phyloP scores from a whole-genome alignment of 1,140 invertebrate species.

The Drosophila auraria region DNA sequence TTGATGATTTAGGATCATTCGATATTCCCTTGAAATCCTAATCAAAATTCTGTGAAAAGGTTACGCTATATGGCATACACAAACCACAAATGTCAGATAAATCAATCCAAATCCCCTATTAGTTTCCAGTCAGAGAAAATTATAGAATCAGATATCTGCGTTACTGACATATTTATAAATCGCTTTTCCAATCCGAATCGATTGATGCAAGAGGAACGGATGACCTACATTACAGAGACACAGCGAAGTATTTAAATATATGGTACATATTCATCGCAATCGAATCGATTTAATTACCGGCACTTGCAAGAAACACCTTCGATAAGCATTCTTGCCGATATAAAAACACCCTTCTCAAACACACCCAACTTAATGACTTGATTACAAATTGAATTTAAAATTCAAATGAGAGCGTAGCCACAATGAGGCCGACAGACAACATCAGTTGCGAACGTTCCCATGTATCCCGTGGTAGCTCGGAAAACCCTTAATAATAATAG shows the following conservation, averaged over 20 bases:
- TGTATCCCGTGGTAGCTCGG: constrained; percentile 12
- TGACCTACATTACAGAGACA: constrained; percentile 2
- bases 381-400: constrained; percentile 50
- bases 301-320: constrained; percentile 18
- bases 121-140: not conserved
- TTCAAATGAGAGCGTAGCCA: constrained; percentile 47
- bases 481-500: constrained; percentile 29
- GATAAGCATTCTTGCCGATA: constrained; percentile 9
- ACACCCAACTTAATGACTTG: constrained; percentile 31
- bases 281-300: constrained; percentile 2
- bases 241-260: not conserved
- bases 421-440: constrained; percentile 23
- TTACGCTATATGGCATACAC: not conserved
- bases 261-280: not conserved
- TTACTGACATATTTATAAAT: not conserved
- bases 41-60: not conserved
- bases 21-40: constrained; percentile 19
- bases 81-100: constrained; percentile 2
- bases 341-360: constrained; percentile 4
- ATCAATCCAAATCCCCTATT: not conserved
- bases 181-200: too few relatives aligned
- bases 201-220: not conserved
- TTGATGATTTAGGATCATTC: constrained; percentile 12
- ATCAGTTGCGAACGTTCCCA: constrained; percentile 60
- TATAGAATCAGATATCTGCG: not conserved